Evolutionary conservation across 2,113 vertebrate genomes (phyloP), one percentile per base, ranked within the genome.

Genomic region (Actenoides lindsayi): DNA sequence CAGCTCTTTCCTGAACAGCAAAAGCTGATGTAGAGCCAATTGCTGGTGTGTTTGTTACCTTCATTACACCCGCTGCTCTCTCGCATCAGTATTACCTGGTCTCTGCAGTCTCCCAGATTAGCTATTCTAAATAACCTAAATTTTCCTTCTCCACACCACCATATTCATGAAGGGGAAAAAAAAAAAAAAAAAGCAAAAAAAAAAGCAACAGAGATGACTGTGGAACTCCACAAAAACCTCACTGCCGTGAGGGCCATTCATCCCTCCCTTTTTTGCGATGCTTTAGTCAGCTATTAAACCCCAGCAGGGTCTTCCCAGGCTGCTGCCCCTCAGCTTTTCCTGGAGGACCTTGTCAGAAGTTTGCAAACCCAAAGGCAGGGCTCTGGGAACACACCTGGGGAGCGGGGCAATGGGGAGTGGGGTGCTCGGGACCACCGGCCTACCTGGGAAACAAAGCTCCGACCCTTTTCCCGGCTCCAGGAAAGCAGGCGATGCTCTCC

Each of bases 311-410:
- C n/a, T 75, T 57, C n/a, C 67, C 54, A 31, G 21, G 35, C 53
- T n/a, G 37, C 41, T 10, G 24, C 37, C 27, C 30, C 6, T 48
- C 0, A 7, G 13, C 6, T 70, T 35, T 51, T 59, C 42, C 5
- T 0, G 9, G 19, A 56, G 4, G 7, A 9, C 12, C 33, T n/a
- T 3, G 3, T 6, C 28, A 46, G 3, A 28, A 39, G 11, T 16
- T 15, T 9, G 9, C 31, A 27, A 41, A 82, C 1, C 50, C 63
- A 5, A 23, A 25, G 0, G 4, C 14, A 2, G 56, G 0, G 4
- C 4, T 30, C 9, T 0, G 7, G 41, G 30, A 35, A 33, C 4
- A 5, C 53, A 19, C 3, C 13, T 0, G 42, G 0, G 1, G 59
- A 28, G 41, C 0, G 1, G 50, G n/a, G 18, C 2, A 5, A n/a